phyloP scores from a whole-genome alignment of 1,140 invertebrate species.

The Drosophila nigromelanica region DNA sequence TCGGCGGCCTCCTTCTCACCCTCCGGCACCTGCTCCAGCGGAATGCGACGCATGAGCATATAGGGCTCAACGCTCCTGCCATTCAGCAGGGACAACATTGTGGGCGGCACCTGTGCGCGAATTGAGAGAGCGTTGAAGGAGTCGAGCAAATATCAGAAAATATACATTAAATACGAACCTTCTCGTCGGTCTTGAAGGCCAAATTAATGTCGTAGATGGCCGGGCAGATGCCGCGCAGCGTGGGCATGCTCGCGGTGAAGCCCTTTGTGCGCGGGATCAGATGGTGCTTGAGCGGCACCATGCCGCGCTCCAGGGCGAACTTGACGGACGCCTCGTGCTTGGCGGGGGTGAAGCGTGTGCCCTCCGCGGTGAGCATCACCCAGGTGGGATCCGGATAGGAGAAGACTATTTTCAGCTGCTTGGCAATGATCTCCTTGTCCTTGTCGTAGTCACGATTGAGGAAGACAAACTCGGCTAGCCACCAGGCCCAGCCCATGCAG shows the following conservation, averaged over 20 bases:
- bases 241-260: constrained; percentile 91
- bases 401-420: constrained; percentile 91
- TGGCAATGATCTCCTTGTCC: constrained; percentile 92
- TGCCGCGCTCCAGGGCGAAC: constrained; percentile 93
- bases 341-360: constrained; percentile 94
- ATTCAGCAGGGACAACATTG: constrained; percentile 92
- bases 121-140: background rate
- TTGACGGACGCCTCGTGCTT: constrained; percentile 95
- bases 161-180: constrained; percentile 34
- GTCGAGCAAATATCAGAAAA: background rate
- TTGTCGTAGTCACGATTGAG: constrained; percentile 95
- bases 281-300: constrained; percentile 94
- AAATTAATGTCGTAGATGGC: constrained; percentile 95
- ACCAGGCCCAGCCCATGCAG: constrained; percentile 97
- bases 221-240: constrained; percentile 89
- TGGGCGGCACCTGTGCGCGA: constrained; percentile 86
- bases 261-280: constrained; percentile 96
- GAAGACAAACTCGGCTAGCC: constrained; percentile 96
- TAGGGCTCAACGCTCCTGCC: constrained; percentile 91
- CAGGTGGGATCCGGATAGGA: constrained; percentile 95
- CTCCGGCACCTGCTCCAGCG: constrained; percentile 91
- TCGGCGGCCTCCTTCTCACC: constrained; percentile 90
- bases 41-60: constrained; percentile 92
- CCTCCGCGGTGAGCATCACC: constrained; percentile 96
- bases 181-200: constrained; percentile 88